Base-by-base conservation (phyloP, 2,113 vertebrate species). In the Cygnus atratus region DNA sequence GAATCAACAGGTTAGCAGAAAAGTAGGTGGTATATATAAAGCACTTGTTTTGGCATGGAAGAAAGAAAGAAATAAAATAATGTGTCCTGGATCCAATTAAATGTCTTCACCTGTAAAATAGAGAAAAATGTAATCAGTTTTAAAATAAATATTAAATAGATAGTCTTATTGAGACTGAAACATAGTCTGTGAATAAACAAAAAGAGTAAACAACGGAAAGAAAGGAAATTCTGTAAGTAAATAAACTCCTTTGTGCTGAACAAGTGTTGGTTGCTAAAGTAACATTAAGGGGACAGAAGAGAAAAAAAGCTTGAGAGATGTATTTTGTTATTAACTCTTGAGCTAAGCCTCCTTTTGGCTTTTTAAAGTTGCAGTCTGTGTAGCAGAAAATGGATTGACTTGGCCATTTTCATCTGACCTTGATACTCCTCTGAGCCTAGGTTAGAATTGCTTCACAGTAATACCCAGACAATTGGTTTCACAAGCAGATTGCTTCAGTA, bases 211-310 rank as follows among this genome's bases (percentile, higher is more conserved):
- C 28, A 81, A 81, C n/a, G 17, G 37, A 75, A 91, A 74, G 44
- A 87, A 92, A 91, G 88, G 52, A 79, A 92, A 77, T 73, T 92
- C 44, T 70, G 50, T 41, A 71, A 91, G 25, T n/a, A 94, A 92
- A 63, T 67, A 76, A 78, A 84, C 17, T 82, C 22, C 25, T 78
- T 84, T 82, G 39, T 78, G 31, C 35, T 79, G 59, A 93, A 82
- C 33, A 82, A 89, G 72, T 44, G 16, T 67, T 91, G 78, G 41
- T 57, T 74, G 65, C 59, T 81, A 63, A 90, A 52, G 61, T 55
- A 89, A 14, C 35, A 68, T 74, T 81, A 84, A 72, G 18, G 41
- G 24, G 12, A 66, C 77, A 50, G 37, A 87, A 86, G 86, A 58
- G 6, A 25, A 86, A 80, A 76, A 84, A 86, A 41, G 14, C 55